phyloP scores from a whole-genome alignment of 2,797 vertebrate species.

The Pseudochirops corinnae region DNA sequence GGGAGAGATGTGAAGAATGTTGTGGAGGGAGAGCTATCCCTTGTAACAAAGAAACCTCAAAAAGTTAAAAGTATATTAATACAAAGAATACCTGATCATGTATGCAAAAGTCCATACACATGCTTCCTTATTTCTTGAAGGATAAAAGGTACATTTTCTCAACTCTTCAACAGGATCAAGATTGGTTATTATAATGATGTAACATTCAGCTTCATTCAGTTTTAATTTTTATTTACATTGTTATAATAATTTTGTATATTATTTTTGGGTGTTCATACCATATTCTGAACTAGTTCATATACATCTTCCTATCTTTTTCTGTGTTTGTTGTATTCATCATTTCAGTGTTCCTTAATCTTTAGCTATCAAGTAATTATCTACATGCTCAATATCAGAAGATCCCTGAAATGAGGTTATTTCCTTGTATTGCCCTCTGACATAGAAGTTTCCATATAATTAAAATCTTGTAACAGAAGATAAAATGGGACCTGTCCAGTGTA shows the following conservation, averaged over 20 bases:
- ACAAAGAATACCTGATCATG: background rate
- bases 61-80: background rate
- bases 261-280: background rate
- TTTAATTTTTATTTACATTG: background rate
- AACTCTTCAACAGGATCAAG: background rate
- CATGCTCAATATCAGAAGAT: background rate
- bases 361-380: background rate
- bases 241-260: background rate
- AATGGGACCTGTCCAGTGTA: background rate
- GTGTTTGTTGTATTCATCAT: background rate
- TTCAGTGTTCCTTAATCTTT: background rate
- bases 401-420: background rate
- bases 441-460: background rate
- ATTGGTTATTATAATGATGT: background rate
- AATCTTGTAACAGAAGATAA: background rate
- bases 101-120: background rate
- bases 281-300: background rate
- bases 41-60: background rate
- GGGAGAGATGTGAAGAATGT: background rate
- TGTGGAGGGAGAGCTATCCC: background rate
- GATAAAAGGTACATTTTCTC: background rate
- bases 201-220: background rate
- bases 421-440: background rate
- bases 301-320: background rate
- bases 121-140: background rate